Conservation (phyloP, 2,888 invertebrate species). For the Diloba caeruleocephala region DNA sequence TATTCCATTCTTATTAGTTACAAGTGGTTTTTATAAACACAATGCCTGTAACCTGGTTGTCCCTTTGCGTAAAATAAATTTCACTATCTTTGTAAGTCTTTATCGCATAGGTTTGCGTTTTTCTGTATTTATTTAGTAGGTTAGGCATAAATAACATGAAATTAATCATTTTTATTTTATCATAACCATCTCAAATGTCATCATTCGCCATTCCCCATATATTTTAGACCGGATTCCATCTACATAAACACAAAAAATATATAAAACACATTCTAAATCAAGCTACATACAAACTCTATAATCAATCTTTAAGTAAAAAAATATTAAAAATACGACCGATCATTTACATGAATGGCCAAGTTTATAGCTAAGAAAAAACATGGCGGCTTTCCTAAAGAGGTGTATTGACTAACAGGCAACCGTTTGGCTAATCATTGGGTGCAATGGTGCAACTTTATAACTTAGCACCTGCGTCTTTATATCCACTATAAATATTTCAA, state of each 20-base stretch:
- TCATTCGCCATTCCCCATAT: too few species aligned
- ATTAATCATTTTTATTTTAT: too few species aligned
- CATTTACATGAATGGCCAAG: conserved; percentile 55
- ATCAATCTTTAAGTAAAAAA: conserved; percentile 51
- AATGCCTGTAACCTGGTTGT: too few species aligned
- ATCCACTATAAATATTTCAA: conserved; percentile 65
- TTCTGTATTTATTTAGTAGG: too few species aligned
- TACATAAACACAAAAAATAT: conserved; percentile 15
- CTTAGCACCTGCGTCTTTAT: conserved; percentile 85
- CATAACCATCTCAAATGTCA: too few species aligned
- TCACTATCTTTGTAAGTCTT: too few species aligned
- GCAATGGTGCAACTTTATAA: conserved; percentile 73
- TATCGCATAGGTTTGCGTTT: too few species aligned
- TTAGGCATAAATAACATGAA: too few species aligned
- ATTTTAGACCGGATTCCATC: too few species aligned
- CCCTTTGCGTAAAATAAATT: too few species aligned
- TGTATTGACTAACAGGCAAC: conserved; percentile 72
- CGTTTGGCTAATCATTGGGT: conserved; percentile 82
- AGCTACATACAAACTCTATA: conserved; percentile 37
- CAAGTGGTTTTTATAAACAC: too few species aligned
- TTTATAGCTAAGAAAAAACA: conserved; percentile 63
- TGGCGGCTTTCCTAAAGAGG: conserved; percentile 63
- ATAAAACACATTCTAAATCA: conserved; percentile 28
- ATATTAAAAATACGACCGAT: conserved; percentile 46
- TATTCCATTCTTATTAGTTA: too few species aligned